phyloP scores from a whole-genome alignment of 2,888 invertebrate species.

The Mesorhabditis belari region DNA sequence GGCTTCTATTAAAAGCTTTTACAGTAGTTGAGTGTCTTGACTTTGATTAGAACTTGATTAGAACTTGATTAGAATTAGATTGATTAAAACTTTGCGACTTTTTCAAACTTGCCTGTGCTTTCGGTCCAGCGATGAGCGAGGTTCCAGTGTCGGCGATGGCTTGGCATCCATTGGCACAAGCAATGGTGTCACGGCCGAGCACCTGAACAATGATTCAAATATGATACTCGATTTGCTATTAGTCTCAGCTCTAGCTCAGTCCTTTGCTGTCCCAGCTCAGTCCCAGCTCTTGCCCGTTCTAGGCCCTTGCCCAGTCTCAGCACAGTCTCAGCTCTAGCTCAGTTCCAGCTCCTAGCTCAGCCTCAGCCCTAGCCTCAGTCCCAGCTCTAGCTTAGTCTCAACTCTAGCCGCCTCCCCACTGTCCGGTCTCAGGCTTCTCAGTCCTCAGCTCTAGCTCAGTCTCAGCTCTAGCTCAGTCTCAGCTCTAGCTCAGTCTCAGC shows the following conservation, averaged over 20 bases:
- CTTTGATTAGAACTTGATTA: too few species aligned
- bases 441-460: background rate
- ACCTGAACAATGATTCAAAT: slow-evolving; percentile 6
- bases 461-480: background rate
- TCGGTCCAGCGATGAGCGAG: slow-evolving; percentile 86
- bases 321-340: background rate
- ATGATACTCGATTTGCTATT: background rate
- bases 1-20: too few species aligned
- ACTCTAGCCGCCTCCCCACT: background rate
- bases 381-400: too few species aligned
- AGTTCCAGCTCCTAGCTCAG: too few species aligned
- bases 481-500: background rate
- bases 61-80: too few species aligned
- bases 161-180: slow-evolving; percentile 68
- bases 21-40: too few species aligned
- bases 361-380: too few species aligned
- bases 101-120: slow-evolving; percentile 28
- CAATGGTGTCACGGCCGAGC: slow-evolving; percentile 25
- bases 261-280: too few species aligned
- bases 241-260: background rate
- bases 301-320: background rate
- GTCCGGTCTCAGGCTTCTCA: background rate
- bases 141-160: slow-evolving; percentile 95
- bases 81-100: too few species aligned
- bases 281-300: too few species aligned